Base-by-base conservation (phyloP, 2,113 vertebrate species). In the Saguinus midas region DNA sequence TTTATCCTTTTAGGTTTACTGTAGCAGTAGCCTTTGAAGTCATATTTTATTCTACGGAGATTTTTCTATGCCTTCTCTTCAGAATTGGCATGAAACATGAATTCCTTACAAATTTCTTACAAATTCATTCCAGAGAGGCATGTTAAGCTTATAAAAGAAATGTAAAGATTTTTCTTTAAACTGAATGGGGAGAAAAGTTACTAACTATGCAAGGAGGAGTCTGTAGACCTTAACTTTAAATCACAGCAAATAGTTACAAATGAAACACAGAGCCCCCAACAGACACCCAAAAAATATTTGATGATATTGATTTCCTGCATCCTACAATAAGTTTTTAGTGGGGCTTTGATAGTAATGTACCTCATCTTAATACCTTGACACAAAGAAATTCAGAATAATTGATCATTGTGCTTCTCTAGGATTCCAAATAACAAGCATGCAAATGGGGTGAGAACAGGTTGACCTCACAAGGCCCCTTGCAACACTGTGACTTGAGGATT, bases 351-450 rank as follows among this genome's bases (percentile, higher is more conserved):
- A 97, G 91, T 97, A 97, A 98, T 93, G 87, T 97, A 95, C 66
- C 97, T 96, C 95, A 88, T 98, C 95, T 98, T 97, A 94, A 97
- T 98, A 93, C 29, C 72, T 87, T 90, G 87, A 96, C 96, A 97
- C 87, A 85, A 93, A 95, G 66, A 75, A 91, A 94, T 96, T 90
- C 94, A 86, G 76, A 80, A 86, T 95, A 96, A 96, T 97, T 55
- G 57, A 82, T 97, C 97, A 95, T 35, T 43, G 80, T 4, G 21
- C 25, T 85, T 96, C 95, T 95, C 86, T 48, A 81, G 83, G 50
- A 97, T 96, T 95, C 79, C 90, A 91, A 92, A 92, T 96, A 94
- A 92, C 13, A 90, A 96, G 75, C 75, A 75, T 75, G 87, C 50
- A 92, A 61, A 80, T 55, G 76, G 55, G 25, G 23, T 95, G n/a